phyloP scores from a whole-genome alignment of 1,140 invertebrate genomes.

The Atta cephalotes region DNA sequence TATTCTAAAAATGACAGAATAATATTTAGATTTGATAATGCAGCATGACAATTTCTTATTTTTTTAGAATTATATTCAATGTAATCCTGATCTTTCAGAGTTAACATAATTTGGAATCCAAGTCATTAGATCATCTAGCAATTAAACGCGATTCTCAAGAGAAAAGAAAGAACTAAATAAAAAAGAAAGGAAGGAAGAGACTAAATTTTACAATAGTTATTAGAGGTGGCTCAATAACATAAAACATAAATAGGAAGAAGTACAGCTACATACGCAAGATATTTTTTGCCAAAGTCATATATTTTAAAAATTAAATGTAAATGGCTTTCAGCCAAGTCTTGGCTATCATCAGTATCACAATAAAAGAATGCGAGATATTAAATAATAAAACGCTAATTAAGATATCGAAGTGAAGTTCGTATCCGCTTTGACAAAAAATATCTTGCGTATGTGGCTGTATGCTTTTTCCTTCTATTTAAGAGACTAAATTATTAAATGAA shows the following conservation, averaged over 20 bases:
- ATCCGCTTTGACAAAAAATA: no score
- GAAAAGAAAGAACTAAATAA: not conserved
- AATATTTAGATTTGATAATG: not conserved
- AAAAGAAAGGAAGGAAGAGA: conserved; percentile 37
- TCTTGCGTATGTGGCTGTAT: no score
- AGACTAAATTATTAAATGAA: not conserved
- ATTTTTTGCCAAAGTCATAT: no score
- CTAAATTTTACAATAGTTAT: not conserved
- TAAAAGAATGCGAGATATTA: no score
- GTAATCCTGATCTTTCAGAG: not conserved
- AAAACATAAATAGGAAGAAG: no score
- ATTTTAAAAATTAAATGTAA: no score
- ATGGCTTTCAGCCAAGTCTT: no score
- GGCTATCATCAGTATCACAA: no score
- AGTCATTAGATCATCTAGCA: not conserved
- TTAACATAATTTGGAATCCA: not conserved
- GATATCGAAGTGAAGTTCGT: no score
- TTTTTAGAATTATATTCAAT: not conserved
- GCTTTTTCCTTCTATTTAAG: not conserved
- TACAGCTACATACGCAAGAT: no score
- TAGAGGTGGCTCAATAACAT: no score
- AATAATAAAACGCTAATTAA: no score
- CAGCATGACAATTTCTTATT: not conserved
- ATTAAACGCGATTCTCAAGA: not conserved
- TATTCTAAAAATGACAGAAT: not conserved